phyloP scores from a whole-genome alignment of 2,888 invertebrate genomes.

The Scaptomyza parva region DNA sequence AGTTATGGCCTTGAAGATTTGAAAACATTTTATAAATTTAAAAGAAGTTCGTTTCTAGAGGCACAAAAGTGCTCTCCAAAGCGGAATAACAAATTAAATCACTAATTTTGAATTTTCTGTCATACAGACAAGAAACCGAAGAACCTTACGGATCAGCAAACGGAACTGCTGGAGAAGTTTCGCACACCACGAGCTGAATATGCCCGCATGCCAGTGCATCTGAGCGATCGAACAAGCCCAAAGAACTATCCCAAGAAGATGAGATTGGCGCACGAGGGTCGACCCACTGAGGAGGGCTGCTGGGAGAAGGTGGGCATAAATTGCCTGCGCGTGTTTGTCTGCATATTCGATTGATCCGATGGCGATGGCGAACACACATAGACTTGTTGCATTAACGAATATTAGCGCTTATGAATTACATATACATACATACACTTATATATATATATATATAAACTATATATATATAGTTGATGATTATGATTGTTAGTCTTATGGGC shows the following conservation, averaged over 20 bases:
- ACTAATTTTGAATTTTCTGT: too few species aligned
- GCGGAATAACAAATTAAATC: too few species aligned
- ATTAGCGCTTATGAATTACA: conserved; percentile 77
- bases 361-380: conserved; percentile 52
- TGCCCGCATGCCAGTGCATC: conserved; percentile 84
- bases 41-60: too few species aligned
- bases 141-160: conserved; percentile 83
- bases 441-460: conserved; percentile 22
- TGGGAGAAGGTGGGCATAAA: conserved; percentile 84
- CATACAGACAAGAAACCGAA: conserved; percentile 81
- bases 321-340: conserved; percentile 84
- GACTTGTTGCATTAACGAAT: conserved; percentile 78
- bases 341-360: conserved; percentile 84
- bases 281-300: conserved; percentile 81
- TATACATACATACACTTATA: conserved; percentile 26
- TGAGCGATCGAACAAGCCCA: conserved; percentile 84
- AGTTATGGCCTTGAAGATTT: too few species aligned
- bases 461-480: conserved; percentile 48
- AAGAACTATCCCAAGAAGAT: conserved; percentile 85
- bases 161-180: conserved; percentile 82
- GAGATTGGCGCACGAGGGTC: conserved; percentile 80
- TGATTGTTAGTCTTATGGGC: conserved; percentile 66
- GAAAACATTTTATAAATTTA: too few species aligned
- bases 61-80: too few species aligned
- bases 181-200: conserved; percentile 83